A percentile compares a stretch with the other conserved stretches of the same genome.
These are phyloP conservation scores for Thalassaphorura encarpata DNA, from an alignment of 1,140 invertebrate species.

Conservation along the genomic window DNA sequence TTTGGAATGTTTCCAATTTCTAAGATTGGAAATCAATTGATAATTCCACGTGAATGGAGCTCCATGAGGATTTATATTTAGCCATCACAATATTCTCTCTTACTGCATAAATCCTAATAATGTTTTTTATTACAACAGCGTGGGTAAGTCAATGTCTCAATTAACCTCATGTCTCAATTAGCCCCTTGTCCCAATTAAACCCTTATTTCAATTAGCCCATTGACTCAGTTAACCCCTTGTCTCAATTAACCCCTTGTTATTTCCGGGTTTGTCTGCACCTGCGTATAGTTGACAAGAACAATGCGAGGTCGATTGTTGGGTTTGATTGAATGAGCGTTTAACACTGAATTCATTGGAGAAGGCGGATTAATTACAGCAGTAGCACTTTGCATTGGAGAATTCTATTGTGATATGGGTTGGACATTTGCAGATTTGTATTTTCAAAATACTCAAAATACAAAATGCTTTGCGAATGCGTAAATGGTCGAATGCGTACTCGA, in stretches of 20 bases:
- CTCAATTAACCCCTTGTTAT: neutral
- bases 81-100: constrained; percentile 1
- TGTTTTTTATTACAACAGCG: constrained; percentile 5
- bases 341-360: neutral
- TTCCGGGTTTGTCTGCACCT: neutral
- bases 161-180: no score
- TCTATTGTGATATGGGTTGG: constrained; percentile 21
- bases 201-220: no score
- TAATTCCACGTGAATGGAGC: no score
- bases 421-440: constrained; percentile 13
- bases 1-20: constrained; percentile 9
- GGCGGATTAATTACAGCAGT: neutral
- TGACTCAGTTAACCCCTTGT: no score
- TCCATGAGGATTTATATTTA: constrained; percentile 2
- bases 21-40: constrained; percentile 1
- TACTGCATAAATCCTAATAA: constrained; percentile 7
- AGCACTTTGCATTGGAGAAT: constrained; percentile 1
- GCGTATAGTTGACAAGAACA: constrained; percentile 4
- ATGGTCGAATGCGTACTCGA: no score
- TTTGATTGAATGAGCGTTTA: constrained; percentile 7
- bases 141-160: constrained; percentile 1
- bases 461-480: no score
- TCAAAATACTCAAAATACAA: no score
- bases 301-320: neutral
- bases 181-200: no score